Evolutionary conservation across 2,797 vertebrate species (phyloP), one percentile per base, ranked within the genome.

Genomic region (Danio kyathit): DNA sequence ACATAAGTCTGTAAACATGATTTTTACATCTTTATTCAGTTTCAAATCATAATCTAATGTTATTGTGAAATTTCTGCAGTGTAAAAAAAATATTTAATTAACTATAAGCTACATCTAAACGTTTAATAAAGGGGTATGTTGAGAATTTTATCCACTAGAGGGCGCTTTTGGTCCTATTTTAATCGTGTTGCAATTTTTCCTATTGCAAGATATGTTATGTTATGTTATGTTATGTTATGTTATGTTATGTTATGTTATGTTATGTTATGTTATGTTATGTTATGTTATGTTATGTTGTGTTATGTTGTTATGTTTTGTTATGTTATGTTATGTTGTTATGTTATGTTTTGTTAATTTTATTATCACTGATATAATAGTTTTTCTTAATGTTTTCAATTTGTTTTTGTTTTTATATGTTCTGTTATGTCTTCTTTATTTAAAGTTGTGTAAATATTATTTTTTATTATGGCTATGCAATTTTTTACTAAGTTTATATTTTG

Each of bases 121-220:
- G 1, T 29, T 1, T 1, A 1, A 29, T 29, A 48, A 5, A 4
- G 48, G 38, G 38, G 16, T 19, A 66, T 48, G 7, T 9, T 19
- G 16, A 12, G 19, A 9, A 14, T 64, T 56, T 61, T 66, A 12
- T 74, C 74, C 89, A 74, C 85, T 71, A 85, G 89, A 89, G 85
- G 87, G 84, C 73, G 85, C 75, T 17, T 82, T 83, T 86, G 60
- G 43, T 71, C 82, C 74, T 82, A 3, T 65, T 43, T 81, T 63
- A 43, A 38, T 52, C 1, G 29, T 29, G 29, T 29, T 29, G 29
- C 29, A 29, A 29, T 29, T 29, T 29, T 29, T 3, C 3, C 29
- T 29, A n/a, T 29, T 29, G 29, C 29, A 29, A 29, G 3, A n/a
- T n/a, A n/a, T n/a, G n/a, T n/a, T n/a, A 29, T 29, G 29, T 29